Evolutionary conservation across 2,888 invertebrate genomes (phyloP).

Genomic region (Omphaloscelis lunosa): DNA sequence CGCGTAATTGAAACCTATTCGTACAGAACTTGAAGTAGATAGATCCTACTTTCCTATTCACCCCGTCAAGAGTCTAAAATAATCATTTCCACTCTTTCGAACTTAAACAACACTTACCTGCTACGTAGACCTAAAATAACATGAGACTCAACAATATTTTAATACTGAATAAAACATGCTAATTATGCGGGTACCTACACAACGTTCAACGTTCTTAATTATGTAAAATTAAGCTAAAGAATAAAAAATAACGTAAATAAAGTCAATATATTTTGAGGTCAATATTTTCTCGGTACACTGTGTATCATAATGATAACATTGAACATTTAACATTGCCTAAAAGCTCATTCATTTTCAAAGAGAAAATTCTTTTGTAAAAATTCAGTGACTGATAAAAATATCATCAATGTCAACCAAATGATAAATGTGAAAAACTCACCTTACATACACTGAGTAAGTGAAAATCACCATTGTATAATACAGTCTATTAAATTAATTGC

Average conservation of each 20-base stretch:
- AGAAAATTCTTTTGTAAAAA: conserved; percentile 18
- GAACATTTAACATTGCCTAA: conserved; percentile 19
- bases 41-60: background rate
- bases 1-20: background rate
- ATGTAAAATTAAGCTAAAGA: background rate
- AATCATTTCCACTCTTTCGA: background rate
- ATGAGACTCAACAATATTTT: background rate
- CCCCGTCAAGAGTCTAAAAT: background rate
- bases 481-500: conserved; percentile 29
- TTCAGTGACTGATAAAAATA: conserved; percentile 33
- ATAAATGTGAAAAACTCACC: conserved; percentile 55
- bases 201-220: background rate
- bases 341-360: conserved; percentile 38
- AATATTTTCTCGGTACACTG: conserved; percentile 15
- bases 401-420: conserved; percentile 11
- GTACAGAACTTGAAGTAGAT: background rate
- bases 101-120: background rate
- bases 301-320: conserved; percentile 22
- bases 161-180: background rate
- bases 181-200: background rate
- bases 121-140: background rate
- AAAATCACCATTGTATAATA: conserved; percentile 50
- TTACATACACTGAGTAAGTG: conserved; percentile 47
- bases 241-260: background rate
- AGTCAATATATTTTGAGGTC: background rate